A percentile compares a stretch with the other conserved stretches of the same genome.
Conservation (phyloP, 2,888 invertebrate species). For the Pocota personata region DNA sequence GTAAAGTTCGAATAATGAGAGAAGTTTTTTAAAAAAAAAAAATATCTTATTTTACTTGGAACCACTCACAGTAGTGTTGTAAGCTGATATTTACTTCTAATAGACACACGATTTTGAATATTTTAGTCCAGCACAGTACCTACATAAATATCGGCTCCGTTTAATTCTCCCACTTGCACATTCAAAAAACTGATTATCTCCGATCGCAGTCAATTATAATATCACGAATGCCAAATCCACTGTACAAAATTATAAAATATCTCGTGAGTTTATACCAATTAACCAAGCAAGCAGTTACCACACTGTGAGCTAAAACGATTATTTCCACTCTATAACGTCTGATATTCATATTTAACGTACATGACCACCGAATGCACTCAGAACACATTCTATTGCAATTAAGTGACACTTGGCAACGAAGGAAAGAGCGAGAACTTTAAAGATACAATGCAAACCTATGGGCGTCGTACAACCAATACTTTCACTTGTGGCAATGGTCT, state of each 20-base stretch:
- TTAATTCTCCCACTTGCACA: neutral
- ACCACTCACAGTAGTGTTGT: too few species aligned
- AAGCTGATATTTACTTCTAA: too few species aligned
- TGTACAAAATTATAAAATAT: neutral
- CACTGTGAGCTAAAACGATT: neutral
- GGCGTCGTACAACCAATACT: slow-evolving; percentile 16
- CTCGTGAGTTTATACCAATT: neutral
- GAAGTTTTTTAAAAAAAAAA: too few species aligned
- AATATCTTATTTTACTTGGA: too few species aligned
- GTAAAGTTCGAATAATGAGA: too few species aligned
- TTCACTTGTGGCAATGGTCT: slow-evolving; percentile 32
- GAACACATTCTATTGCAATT: slow-evolving; percentile 1
- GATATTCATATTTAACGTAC: neutral
- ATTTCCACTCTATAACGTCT: neutral
- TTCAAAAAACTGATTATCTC: neutral
- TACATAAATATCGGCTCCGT: neutral
- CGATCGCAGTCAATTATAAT: neutral
- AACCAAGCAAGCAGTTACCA: neutral
- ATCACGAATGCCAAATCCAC: neutral
- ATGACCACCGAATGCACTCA: neutral
- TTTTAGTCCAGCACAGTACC: too few species aligned
- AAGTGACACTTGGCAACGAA: neutral
- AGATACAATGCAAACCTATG: neutral
- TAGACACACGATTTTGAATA: too few species aligned
- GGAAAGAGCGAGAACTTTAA: neutral